A percentile compares a stretch with the other conserved stretches of the same genome.
phyloP scores from a whole-genome alignment of 35 echinoderm and acorn worm genomes.

The Stichopus chloronotus region DNA sequence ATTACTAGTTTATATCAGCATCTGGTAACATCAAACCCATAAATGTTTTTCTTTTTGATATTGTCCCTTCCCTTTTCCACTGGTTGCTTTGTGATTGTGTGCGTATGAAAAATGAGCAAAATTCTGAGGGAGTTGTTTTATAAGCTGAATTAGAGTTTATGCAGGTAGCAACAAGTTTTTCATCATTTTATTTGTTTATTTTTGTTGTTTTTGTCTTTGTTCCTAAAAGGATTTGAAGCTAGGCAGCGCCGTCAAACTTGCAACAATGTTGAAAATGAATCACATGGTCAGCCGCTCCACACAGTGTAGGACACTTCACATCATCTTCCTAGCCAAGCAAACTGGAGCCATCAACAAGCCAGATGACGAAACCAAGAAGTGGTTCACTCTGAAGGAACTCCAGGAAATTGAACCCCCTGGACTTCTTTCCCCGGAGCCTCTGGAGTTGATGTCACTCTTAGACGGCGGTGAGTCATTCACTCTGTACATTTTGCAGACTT shows the following conservation, averaged over 20 bases:
- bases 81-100: no score
- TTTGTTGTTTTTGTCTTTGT: no score
- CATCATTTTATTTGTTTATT: no score
- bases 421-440: slow-evolving; percentile 37
- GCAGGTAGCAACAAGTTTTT: no score
- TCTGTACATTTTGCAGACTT: no score
- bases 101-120: no score
- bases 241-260: neutral
- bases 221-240: neutral
- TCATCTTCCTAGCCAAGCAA: slow-evolving; percentile 18
- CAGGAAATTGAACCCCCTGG: neutral
- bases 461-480: neutral
- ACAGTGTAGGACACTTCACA: neutral
- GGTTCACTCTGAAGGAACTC: slow-evolving; percentile 19
- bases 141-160: no score
- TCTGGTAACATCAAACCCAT: no score
- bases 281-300: slow-evolving; percentile 1
- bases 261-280: slow-evolving; percentile 4
- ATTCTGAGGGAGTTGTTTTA: no score
- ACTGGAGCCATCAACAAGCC: neutral
- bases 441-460: neutral
- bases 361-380: neutral
- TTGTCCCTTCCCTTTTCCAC: no score
- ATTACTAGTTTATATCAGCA: no score
- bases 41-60: no score